Percentiles rank a stretch among this genome's conserved stretches.
These are phyloP conservation scores for Hetaerina titia DNA, from an alignment of 2,888 invertebrate species.

Conservation along the genomic window DNA sequence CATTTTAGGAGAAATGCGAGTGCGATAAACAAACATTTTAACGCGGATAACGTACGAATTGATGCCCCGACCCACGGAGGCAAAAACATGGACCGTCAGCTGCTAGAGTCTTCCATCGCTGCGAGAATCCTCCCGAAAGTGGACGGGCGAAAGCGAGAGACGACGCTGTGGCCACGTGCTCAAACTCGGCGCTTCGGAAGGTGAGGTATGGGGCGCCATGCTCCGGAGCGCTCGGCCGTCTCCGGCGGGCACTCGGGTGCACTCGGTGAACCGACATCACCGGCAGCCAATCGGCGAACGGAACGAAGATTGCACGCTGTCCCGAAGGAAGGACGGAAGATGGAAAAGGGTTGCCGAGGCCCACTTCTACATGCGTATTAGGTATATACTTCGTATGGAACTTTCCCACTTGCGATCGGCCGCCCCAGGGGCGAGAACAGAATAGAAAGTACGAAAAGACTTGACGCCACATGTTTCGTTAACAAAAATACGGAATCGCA, in stretches of 20 bases:
- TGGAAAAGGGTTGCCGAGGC: no score
- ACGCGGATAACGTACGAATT: no score
- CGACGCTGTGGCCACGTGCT: constrained; percentile 27
- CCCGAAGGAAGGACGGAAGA: not conserved
- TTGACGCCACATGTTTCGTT: no score
- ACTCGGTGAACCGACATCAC: constrained; percentile 16
- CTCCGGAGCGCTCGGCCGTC: not conserved
- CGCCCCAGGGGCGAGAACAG: no score
- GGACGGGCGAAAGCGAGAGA: not conserved
- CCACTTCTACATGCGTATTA: no score
- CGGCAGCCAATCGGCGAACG: constrained; percentile 3
- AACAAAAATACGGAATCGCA: no score
- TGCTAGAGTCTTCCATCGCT: not conserved
- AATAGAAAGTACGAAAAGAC: no score
- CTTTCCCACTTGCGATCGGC: no score
- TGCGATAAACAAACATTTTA: not conserved
- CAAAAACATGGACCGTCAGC: not conserved
- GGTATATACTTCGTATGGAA: no score
- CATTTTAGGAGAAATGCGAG: not conserved
- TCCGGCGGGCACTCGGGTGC: constrained; percentile 28
- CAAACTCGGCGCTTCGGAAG: not conserved
- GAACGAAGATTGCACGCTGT: not conserved
- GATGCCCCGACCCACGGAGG: not conserved
- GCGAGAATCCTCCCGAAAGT: not conserved
- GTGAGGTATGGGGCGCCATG: not conserved